A percentile compares a stretch with the other conserved stretches of the same genome.
phyloP scores from a whole-genome alignment of 2,888 invertebrate species.

The Eristalinus aeneus region DNA sequence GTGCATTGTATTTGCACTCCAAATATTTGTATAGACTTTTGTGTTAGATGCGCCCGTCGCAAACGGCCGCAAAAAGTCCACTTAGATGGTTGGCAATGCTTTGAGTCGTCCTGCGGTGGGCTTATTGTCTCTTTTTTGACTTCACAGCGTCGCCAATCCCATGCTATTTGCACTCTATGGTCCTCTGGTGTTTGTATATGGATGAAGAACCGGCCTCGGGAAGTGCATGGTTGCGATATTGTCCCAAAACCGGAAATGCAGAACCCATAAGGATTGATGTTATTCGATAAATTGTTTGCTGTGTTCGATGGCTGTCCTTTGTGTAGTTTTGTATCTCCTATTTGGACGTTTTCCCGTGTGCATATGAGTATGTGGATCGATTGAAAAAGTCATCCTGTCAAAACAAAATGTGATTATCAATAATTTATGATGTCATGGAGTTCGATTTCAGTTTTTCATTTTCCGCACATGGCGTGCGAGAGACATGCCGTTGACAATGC shows the following conservation, averaged over 20 bases:
- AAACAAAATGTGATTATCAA: conserved; percentile 81
- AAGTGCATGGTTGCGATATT: conserved; percentile 48
- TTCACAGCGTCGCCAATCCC: conserved; percentile 42
- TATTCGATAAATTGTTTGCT: conserved; percentile 67
- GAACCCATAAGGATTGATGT: conserved; percentile 70
- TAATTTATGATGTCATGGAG: conserved; percentile 80
- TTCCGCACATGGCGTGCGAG: conserved; percentile 57
- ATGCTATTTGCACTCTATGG: conserved; percentile 55
- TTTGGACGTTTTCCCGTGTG: conserved; percentile 44
- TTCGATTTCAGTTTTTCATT: conserved; percentile 68
- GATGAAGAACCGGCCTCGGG: conserved; percentile 27
- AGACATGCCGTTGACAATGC: conserved; percentile 66
- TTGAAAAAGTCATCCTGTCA: conserved; percentile 76
- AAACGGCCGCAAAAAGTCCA: conserved; percentile 53
- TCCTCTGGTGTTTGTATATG: conserved; percentile 51
- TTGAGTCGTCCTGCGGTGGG: conserved; percentile 55
- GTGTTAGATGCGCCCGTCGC: conserved; percentile 39
- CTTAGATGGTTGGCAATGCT: conserved; percentile 57
- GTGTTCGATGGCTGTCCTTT: conserved; percentile 66
- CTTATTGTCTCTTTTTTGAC: conserved; percentile 56
- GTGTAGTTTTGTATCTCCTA: conserved; percentile 65
- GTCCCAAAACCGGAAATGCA: conserved; percentile 66
- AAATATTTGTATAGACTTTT: conserved; percentile 68
- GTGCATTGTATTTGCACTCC: conserved; percentile 52
- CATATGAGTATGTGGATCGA: conserved; percentile 42